Percentiles rank a stretch among this genome's conserved stretches.
Evolutionary conservation across 1,140 invertebrate species (phyloP).

Genomic region (Leptinotarsa texana): DNA sequence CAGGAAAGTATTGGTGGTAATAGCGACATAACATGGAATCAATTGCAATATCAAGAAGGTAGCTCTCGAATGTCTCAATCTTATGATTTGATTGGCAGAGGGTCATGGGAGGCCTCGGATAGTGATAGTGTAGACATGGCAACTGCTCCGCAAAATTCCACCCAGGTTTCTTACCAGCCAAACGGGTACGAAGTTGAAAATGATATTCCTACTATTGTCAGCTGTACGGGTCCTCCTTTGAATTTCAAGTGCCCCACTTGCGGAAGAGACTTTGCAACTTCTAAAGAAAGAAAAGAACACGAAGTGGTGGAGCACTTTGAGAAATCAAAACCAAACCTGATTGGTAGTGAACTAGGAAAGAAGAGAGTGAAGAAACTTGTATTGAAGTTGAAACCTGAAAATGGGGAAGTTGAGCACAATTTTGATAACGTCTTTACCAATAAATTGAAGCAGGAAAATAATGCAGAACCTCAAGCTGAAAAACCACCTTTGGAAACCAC

Average conservation of each 20-base stretch:
- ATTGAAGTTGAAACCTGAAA: constrained; percentile 48
- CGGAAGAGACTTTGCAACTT: constrained; percentile 64
- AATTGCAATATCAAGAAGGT: constrained; percentile 50
- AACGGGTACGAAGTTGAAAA: constrained; percentile 34
- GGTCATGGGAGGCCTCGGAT: constrained; percentile 70
- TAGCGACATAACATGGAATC: constrained; percentile 50
- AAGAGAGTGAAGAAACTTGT: constrained; percentile 50
- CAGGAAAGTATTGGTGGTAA: constrained; percentile 75
- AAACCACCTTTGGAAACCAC: constrained; percentile 8
- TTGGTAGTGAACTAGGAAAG: constrained; percentile 41
- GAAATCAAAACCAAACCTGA: constrained; percentile 31
- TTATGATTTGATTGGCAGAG: constrained; percentile 68
- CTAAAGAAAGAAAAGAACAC: constrained; percentile 69
- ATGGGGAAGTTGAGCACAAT: constrained; percentile 38
- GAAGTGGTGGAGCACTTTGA: constrained; percentile 57
- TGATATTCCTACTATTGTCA: constrained; percentile 44
- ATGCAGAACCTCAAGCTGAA: constrained; percentile 28
- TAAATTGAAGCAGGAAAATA: constrained; percentile 47
- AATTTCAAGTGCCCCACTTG: constrained; percentile 66
- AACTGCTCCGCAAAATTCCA: constrained; percentile 34
- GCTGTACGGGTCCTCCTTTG: constrained; percentile 43
- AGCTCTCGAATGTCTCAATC: constrained; percentile 55
- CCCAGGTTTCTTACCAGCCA: constrained; percentile 23
- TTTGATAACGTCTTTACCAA: constrained; percentile 53
- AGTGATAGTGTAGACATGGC: constrained; percentile 64